These are phyloP conservation scores for Mustela nigripes DNA, from an alignment of 2,113 vertebrate species.

Conservation along the genomic window DNA sequence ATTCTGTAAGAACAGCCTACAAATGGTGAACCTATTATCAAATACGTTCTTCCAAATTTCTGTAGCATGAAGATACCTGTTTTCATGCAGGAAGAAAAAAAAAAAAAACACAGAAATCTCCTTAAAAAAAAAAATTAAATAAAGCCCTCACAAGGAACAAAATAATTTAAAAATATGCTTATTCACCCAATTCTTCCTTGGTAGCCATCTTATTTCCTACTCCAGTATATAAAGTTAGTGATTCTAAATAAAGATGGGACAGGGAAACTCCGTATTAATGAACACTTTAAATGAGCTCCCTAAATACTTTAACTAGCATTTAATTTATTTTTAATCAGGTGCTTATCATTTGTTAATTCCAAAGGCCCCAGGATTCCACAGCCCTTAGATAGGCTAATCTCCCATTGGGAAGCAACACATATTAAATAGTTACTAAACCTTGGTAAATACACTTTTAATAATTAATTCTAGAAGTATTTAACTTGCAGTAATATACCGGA, in stretches of 20 bases:
- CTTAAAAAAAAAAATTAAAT: background rate
- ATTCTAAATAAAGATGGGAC: constrained; percentile 75
- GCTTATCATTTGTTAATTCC: constrained; percentile 85
- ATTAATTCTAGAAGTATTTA: constrained; percentile 86
- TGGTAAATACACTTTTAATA: constrained; percentile 87
- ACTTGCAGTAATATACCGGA: constrained; percentile 81
- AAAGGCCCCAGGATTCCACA: constrained; percentile 79
- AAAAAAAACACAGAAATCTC: background rate
- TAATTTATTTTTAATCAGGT: constrained; percentile 86
- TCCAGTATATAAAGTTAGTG: constrained; percentile 45
- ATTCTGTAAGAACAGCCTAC: background rate
- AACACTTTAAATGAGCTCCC: constrained; percentile 80
- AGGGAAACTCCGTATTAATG: constrained; percentile 72
- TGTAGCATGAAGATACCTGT: background rate
- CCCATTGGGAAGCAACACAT: constrained; percentile 84
- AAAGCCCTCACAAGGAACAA: background rate
- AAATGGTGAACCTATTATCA: background rate
- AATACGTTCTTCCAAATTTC: constrained; percentile 20
- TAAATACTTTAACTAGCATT: constrained; percentile 84
- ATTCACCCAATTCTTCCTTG: background rate
- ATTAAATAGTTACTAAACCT: constrained; percentile 86
- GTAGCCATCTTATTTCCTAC: constrained; percentile 70
- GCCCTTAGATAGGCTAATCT: constrained; percentile 80
- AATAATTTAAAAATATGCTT: constrained; percentile 41
- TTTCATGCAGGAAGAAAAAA: background rate